Base-by-base conservation (phyloP, 1,140 invertebrate genomes). In the Trichonephila clavipes region DNA sequence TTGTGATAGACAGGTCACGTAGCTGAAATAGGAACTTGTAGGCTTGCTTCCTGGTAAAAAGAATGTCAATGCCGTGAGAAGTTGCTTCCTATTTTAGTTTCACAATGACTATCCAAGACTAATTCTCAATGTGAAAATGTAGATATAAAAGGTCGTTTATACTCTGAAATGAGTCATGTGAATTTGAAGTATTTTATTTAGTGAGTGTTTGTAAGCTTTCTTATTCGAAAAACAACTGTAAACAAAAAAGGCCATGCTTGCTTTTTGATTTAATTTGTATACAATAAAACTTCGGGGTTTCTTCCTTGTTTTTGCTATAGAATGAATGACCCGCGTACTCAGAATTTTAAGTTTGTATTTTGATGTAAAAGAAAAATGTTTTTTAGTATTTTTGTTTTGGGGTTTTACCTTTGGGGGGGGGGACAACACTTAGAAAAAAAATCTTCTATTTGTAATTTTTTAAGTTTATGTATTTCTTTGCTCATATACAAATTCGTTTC, bases 111-210 rank as follows among this genome's bases (percentile, higher is more conserved):
- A 14, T 10, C 69, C 69, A 77, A 77, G 2, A 16, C 69, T 34
- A 34, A 28, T 34, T 18, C 28, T 77, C 16, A 16, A 34, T 40
- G 69, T 1, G 4, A 5, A 51, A 69, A 24, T 69, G 64, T 19
- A n/a, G 64, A 66, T 72, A 24, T 77, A 34, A 77, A 77, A 77
- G 69, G 69, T 34, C 34, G 69, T 77, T 77, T 40, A 69, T 21
- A 69, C 8, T 62, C 19, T 7, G 5, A 16, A 21, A 21, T 77
- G 69, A 77, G 3, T 77, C 69, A 77, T 40, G 28, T 18, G 28
- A 77, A 77, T 28, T 34, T 77, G 28, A 18, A 34, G 69, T 77
- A 34, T 14, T 34, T 77, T 77, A 77, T 77, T 51, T 77, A 77
- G 69, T 19, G 69, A 72, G 24, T 28, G n/a, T 72, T n/a, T 72